phyloP scores from a whole-genome alignment of 2,797 vertebrate species.

The Cossypha caffra region DNA sequence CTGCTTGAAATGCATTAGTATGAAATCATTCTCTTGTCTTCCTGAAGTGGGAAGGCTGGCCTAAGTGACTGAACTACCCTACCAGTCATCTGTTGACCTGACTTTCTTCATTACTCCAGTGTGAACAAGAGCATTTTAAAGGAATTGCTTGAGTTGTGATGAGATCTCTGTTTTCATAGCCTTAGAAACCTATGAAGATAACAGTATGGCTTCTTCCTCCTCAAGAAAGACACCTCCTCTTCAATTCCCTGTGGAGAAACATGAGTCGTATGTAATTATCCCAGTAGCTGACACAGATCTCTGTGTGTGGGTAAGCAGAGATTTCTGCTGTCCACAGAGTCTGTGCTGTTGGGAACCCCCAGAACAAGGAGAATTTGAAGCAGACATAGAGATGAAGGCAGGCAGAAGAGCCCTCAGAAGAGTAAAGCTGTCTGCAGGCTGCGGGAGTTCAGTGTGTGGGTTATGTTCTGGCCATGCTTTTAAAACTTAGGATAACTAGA shows the following conservation, averaged over 20 bases:
- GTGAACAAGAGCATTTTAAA: neutral
- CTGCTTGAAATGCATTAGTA: slow-evolving; percentile 41
- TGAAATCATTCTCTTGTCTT: slow-evolving; percentile 39
- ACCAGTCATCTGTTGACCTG: neutral
- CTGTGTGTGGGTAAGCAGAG: neutral
- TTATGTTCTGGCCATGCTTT: neutral
- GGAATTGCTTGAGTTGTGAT: neutral
- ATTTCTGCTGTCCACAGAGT: slow-evolving; percentile 23
- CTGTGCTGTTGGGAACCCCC: neutral
- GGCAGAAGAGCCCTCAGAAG: neutral
- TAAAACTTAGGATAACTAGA: neutral
- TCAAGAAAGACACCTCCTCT: slow-evolving; percentile 61
- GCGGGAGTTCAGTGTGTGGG: neutral
- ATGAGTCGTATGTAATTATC: slow-evolving; percentile 17
- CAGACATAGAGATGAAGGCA: neutral
- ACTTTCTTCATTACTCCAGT: neutral
- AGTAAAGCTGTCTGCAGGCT: neutral
- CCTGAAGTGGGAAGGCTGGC: slow-evolving; percentile 8
- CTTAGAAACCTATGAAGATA: neutral
- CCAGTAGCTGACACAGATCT: slow-evolving; percentile 15
- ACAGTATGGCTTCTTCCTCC: neutral
- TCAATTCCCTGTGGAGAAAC: neutral
- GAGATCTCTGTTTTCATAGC: neutral
- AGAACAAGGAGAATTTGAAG: neutral
- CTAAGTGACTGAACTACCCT: neutral